A percentile compares a stretch with the other conserved stretches of the same genome.
phyloP scores from a whole-genome alignment of 2,113 vertebrate genomes.

The Mesembrinibis cayennensis region DNA sequence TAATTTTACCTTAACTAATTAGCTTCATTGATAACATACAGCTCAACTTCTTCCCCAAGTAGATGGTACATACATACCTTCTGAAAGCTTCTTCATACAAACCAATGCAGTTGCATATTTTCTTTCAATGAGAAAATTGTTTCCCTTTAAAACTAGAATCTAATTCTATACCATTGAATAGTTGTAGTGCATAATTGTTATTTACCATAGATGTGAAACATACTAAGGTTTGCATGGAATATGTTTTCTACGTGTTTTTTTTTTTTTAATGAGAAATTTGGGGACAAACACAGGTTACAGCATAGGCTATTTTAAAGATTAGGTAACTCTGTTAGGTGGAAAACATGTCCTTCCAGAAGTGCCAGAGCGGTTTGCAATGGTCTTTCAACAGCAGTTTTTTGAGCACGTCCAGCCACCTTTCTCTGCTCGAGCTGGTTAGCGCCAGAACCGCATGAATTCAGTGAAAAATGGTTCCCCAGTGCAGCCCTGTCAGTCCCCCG shows the following conservation, averaged over 20 bases:
- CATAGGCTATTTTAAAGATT: background rate
- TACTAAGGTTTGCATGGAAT: background rate
- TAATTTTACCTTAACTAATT: background rate
- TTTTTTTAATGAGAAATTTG: background rate
- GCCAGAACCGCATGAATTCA: fast-evolving
- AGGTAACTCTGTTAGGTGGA: background rate
- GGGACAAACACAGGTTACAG: background rate
- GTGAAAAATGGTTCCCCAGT: fast-evolving
- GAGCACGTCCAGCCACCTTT: background rate
- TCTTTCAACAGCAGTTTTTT: background rate
- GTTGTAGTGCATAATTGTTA: no score
- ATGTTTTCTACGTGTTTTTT: no score
- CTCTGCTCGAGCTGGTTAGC: fast-evolving
- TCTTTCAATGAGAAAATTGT: background rate
- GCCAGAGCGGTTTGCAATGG: fast-evolving
- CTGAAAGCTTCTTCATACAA: background rate
- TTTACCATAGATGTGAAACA: background rate
- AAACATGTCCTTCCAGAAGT: background rate
- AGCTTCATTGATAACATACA: background rate
- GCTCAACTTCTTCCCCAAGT: background rate
- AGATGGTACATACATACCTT: fast-evolving
- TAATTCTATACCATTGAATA: background rate
- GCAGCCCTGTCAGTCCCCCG: no score
- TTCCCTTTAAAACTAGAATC: background rate
- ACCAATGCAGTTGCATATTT: background rate